Base-by-base conservation (phyloP, 2,797 vertebrate genomes). In the Acanthurus tractus region DNA sequence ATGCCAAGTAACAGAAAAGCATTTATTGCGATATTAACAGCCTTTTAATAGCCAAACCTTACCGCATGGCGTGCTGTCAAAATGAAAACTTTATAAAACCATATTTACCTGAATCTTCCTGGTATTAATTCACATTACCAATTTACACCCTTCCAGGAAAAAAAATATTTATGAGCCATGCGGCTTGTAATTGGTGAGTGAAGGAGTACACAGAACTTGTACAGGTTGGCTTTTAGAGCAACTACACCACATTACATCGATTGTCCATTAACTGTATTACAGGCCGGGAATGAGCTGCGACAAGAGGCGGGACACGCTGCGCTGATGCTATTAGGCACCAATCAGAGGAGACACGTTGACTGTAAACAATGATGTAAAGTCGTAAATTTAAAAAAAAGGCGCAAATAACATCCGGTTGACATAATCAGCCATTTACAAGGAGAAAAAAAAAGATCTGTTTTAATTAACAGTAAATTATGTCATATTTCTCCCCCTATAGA, bases 191-290 rank as follows among this genome's bases (percentile, higher is more conserved):
- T 1, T 49, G 22, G 20, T 22, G 25, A 44, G 14, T 54, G 40
- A 64, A 40, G 29, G 29, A 34, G 29, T 7, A 34, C 29, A 34
- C 29, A 9, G 65, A 38, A 56, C 57, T 15, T n/a, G 42, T 44
- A 10, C 62, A 22, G 62, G 46, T 53, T 65, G 64, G n/a, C 53
- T 66, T 66, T 71, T 82, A 57, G 59, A 70, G 69, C 70, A 81
- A 4, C 72, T 6, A 10, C 62, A 29, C 18, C 3, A 17, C 62
- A 44, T 70, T 34, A 78, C 74, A 36, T 20, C 0, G 58, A 0
- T 1, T 23, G 50, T 72, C 66, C 74, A 68, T 80, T 81, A 84
- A 76, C 71, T 69, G 53, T 29, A 76, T 70, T 73, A 78, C 84
- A 74, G 64, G 36, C 66, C 44, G 34, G 36, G 78, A 50, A 67